These are phyloP conservation scores for Lymantria monacha DNA, from an alignment of 2,888 invertebrate genomes.

Conservation along the genomic window DNA sequence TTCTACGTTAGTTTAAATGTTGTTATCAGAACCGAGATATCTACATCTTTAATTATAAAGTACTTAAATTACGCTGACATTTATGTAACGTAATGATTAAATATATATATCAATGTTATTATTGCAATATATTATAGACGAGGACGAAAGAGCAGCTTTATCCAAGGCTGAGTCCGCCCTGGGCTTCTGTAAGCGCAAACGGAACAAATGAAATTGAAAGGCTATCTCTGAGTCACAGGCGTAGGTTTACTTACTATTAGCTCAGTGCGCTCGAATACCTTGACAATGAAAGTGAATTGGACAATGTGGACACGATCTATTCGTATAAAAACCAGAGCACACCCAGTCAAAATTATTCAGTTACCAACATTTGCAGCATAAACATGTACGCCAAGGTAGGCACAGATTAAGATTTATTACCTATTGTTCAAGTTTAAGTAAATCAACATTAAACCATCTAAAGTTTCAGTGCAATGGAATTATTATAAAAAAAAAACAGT, in stretches of 20 bases:
- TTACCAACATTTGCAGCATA: constrained; percentile 72
- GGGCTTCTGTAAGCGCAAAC: constrained; percentile 47
- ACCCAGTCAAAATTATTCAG: constrained; percentile 73
- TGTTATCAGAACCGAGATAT: too few species aligned
- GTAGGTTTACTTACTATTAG: constrained; percentile 50
- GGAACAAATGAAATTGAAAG: constrained; percentile 75
- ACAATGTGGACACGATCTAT: constrained; percentile 54
- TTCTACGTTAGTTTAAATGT: too few species aligned
- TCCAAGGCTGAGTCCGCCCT: constrained; percentile 56
- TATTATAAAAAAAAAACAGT: background rate
- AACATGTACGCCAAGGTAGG: constrained; percentile 81
- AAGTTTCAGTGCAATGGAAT: background rate
- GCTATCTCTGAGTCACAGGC: constrained; percentile 71
- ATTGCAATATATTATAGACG: constrained; percentile 22
- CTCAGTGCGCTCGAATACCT: constrained; percentile 59
- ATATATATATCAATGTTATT: constrained; percentile 13
- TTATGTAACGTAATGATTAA: constrained; percentile 14
- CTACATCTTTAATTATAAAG: background rate
- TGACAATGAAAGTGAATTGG: constrained; percentile 79
- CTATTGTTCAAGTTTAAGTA: background rate
- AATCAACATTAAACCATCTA: background rate
- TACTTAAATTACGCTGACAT: constrained; percentile 19
- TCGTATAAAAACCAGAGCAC: constrained; percentile 76
- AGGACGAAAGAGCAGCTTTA: constrained; percentile 34
- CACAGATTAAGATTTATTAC: constrained; percentile 27